Conservation (phyloP, 2,888 invertebrate genomes). For the Orthosia incerta region DNA sequence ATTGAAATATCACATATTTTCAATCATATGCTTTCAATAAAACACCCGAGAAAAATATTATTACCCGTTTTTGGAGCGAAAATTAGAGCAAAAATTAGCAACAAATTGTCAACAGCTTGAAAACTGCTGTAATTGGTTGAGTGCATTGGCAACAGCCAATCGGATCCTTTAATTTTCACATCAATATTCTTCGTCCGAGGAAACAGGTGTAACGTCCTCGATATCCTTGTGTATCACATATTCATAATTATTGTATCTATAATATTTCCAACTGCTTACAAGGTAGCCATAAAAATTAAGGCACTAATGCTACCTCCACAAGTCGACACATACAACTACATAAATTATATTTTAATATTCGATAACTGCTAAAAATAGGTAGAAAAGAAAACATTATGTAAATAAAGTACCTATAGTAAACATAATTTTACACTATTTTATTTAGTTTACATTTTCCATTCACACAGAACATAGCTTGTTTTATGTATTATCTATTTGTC, state of each 20-base stretch:
- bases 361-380: slow-evolving; percentile 41
- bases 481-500: slow-evolving; percentile 12
- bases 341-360: slow-evolving; percentile 57
- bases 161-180: background rate
- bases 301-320: slow-evolving; percentile 30
- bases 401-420: slow-evolving; percentile 51
- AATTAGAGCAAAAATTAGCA: background rate
- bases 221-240: background rate
- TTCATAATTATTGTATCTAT: background rate
- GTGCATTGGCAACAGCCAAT: background rate
- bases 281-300: slow-evolving; percentile 21
- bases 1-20: background rate
- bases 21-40: too few species aligned
- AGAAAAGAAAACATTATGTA: slow-evolving; percentile 49
- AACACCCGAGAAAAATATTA: too few species aligned
- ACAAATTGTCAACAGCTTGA: background rate
- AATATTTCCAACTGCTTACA: slow-evolving; percentile 14
- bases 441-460: slow-evolving; percentile 18
- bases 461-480: slow-evolving; percentile 5
- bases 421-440: slow-evolving; percentile 33
- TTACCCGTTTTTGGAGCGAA: background rate
- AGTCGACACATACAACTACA: slow-evolving; percentile 17
- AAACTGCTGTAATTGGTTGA: background rate
- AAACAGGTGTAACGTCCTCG: background rate
- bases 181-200: background rate